Base-by-base conservation (phyloP, 2,888 invertebrate genomes). In the Glyphotaelius pellucidus region DNA sequence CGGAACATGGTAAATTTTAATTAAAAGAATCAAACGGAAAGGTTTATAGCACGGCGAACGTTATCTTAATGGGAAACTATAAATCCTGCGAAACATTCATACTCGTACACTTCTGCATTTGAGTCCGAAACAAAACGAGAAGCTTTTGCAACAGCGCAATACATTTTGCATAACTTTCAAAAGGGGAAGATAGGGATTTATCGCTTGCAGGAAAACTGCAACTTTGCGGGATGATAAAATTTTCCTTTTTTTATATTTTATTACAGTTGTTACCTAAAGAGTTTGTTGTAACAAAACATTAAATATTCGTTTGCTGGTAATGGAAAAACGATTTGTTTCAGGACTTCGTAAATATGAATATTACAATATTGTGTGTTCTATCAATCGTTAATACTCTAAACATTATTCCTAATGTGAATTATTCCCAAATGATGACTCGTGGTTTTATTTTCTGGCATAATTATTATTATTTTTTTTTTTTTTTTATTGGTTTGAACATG, bases 51-150 rank as follows among this genome's bases (percentile, higher is more conserved):
- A 38, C 38, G 85, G 35, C 85, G 25, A 38, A 42, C n/a, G 31
- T 85, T 35, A 85, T 85, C 85, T 85, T 85, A 85, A 85, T 85
- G 42, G 85, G 35, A n/a, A 38, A 85, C 38, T 35, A 85, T 85
- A 85, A 85, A 85, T 85, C 35, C 35, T 3, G 42, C n/a, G 25
- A 25, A 67, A 67, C 67, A 32, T 67, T 81, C 81, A 81, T 32
- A 31, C 81, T 81, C 32, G 81, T 81, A 81, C 81, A 15, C 32
- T 32, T 30, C 30, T 81, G 30, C 81, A 81, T 81, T 81, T 31
- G 31, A 25, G 67, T 67, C 67, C 25, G n/a, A 67, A 67, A 67
- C 25, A 67, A 67, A 67, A 67, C 67, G 67, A 67, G 67, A n/a
- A 67, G 25, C 67, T 67, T 67, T 67, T 9, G 67, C 67, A 67